Percentiles rank a stretch among this genome's conserved stretches.
phyloP scores from a whole-genome alignment of 2,888 invertebrate genomes.

The Lasius fuliginosus region DNA sequence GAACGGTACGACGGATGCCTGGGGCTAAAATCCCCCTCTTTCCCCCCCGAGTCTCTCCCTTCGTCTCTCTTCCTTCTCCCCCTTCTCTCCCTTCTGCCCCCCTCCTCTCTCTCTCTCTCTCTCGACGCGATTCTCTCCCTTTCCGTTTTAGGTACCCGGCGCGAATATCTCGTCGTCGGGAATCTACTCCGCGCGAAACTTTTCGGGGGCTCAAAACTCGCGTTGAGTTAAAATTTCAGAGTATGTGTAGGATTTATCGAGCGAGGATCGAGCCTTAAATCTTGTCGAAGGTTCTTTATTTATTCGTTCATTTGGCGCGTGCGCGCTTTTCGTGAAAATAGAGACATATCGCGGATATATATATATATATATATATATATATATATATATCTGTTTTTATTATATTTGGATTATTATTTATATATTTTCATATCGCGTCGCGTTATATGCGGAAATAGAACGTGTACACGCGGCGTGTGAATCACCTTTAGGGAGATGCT shows the following conservation, averaged over 20 bases:
- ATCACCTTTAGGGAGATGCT: conserved; percentile 74
- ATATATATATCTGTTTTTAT: background rate
- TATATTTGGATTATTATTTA: background rate
- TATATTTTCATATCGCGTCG: background rate
- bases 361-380: no score
- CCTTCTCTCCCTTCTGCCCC: background rate
- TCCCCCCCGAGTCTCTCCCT: background rate
- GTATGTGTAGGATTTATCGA: background rate
- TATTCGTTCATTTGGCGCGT: background rate
- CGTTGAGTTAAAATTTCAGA: background rate
- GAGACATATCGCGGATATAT: background rate
- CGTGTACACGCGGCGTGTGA: conserved; percentile 69
- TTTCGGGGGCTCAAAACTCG: background rate
- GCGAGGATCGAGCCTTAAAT: background rate
- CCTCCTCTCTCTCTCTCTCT: background rate
- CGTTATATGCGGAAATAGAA: conserved; percentile 55
- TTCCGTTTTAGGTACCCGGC: background rate
- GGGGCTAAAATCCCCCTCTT: conserved; percentile 22
- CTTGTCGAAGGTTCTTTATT: no score
- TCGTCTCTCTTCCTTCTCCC: background rate
- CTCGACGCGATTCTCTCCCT: conserved; percentile 10
- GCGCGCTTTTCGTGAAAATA: no score
- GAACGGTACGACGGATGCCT: conserved; percentile 8
- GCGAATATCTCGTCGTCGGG: background rate
- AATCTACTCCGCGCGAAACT: background rate